Evolutionary conservation across 2,113 vertebrate species (phyloP).

Genomic region (Thermophis baileyi): DNA sequence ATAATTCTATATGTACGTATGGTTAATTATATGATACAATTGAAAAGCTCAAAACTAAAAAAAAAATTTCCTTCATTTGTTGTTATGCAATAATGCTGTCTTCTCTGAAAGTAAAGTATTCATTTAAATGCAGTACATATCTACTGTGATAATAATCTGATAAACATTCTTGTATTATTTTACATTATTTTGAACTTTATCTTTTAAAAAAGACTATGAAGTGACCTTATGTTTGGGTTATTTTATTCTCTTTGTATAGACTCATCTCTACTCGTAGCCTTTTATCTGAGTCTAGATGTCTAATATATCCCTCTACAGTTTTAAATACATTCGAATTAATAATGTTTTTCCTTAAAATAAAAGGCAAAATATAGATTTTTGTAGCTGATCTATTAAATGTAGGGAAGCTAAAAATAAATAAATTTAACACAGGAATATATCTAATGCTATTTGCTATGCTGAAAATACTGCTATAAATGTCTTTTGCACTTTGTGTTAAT

Average conservation of each 20-base stretch:
- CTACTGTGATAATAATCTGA: slow-evolving; percentile 50
- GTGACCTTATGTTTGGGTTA: slow-evolving; percentile 16
- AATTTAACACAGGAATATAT: background rate
- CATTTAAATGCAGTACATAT: slow-evolving; percentile 62
- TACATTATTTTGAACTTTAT: slow-evolving; percentile 50
- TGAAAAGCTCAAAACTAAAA: slow-evolving; percentile 56
- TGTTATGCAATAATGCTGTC: slow-evolving; percentile 49
- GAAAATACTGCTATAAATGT: slow-evolving; percentile 21
- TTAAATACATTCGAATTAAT: slow-evolving; percentile 50
- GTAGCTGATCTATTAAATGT: background rate
- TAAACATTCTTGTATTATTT: slow-evolving; percentile 52
- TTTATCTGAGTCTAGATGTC: background rate
- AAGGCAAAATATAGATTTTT: slow-evolving; percentile 15
- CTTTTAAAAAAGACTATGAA: slow-evolving; percentile 25
- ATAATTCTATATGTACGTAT: background rate
- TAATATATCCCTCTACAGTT: slow-evolving; percentile 37
- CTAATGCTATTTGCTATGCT: background rate
- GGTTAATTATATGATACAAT: slow-evolving; percentile 16
- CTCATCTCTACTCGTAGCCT: background rate
- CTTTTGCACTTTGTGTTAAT: background rate
- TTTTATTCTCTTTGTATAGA: background rate
- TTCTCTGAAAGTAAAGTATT: slow-evolving; percentile 49
- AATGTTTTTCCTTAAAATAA: slow-evolving; percentile 35
- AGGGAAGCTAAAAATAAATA: slow-evolving; percentile 25
- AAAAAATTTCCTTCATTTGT: slow-evolving; percentile 49